Percentiles rank a stretch among this genome's conserved stretches.
These are phyloP conservation scores for Dexiosoma caninum DNA, from an alignment of 2,888 invertebrate species.

Conservation along the genomic window DNA sequence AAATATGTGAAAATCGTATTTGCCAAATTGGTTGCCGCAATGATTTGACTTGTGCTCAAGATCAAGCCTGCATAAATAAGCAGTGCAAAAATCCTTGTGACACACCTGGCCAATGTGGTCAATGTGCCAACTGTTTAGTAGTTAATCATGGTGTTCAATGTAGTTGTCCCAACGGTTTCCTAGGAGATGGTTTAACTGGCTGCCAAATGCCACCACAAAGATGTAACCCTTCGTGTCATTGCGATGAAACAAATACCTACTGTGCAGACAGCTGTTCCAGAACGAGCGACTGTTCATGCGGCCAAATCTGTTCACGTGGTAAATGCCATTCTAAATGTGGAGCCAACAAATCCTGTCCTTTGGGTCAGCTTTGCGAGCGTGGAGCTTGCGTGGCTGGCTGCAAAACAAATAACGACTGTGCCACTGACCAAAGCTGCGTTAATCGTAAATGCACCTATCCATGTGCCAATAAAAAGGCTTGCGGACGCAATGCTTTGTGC, in stretches of 20 bases:
- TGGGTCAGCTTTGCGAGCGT: constrained; percentile 86
- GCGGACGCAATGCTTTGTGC: constrained; percentile 89
- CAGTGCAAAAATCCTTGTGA: constrained; percentile 90
- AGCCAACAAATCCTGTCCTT: constrained; percentile 82
- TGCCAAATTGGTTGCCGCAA: constrained; percentile 92
- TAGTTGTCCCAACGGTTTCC: constrained; percentile 88
- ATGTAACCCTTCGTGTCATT: constrained; percentile 88
- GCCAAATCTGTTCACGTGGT: constrained; percentile 86
- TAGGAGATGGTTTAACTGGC: constrained; percentile 88
- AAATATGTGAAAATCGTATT: constrained; percentile 91
- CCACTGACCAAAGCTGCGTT: constrained; percentile 86
- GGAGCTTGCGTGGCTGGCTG: constrained; percentile 89
- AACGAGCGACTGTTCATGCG: constrained; percentile 87
- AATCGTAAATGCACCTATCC: constrained; percentile 85
- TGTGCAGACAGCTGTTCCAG: constrained; percentile 84
- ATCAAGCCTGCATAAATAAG: constrained; percentile 89
- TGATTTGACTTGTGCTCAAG: constrained; percentile 86
- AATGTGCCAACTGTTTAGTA: constrained; percentile 89
- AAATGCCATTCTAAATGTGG: constrained; percentile 87
- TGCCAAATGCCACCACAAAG: constrained; percentile 85
- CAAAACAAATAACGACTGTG: constrained; percentile 87
- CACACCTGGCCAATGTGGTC: constrained; percentile 85
- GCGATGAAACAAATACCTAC: constrained; percentile 87
- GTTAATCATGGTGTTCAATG: constrained; percentile 91
- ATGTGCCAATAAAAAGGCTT: constrained; percentile 83